Percentiles rank a stretch among this genome's conserved stretches.
phyloP scores from a whole-genome alignment of 2,113 vertebrate genomes.

The Dendropsophus ebraccatus region DNA sequence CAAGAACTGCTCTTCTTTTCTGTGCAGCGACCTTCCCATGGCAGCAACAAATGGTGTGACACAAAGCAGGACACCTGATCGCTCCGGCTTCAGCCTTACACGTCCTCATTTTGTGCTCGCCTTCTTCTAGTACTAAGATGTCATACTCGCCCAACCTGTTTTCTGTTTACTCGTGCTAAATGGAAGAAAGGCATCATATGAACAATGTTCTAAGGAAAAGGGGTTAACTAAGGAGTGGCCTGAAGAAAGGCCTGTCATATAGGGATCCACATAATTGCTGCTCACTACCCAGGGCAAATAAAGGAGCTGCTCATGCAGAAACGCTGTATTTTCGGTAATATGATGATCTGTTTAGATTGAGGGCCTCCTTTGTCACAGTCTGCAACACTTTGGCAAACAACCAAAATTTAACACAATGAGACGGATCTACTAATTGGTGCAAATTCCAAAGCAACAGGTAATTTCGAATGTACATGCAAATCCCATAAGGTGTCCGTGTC shows the following conservation, averaged over 20 bases:
- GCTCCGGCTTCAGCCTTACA: conserved; percentile 65
- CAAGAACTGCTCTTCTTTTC: conserved; percentile 56
- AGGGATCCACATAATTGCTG: conserved; percentile 65
- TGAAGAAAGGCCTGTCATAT: conserved; percentile 66
- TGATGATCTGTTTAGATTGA: conserved; percentile 49
- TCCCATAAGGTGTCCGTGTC: background rate
- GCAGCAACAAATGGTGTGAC: conserved; percentile 63
- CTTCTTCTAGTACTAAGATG: conserved; percentile 63
- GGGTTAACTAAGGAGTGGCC: conserved; percentile 68
- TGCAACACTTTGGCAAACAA: conserved; percentile 40
- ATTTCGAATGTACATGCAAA: conserved; percentile 10
- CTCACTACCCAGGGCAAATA: conserved; percentile 67
- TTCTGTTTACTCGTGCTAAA: conserved; percentile 62
- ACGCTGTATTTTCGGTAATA: conserved; percentile 38
- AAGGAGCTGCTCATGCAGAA: conserved; percentile 61
- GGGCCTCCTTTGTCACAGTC: conserved; percentile 25
- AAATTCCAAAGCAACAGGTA: conserved; percentile 36
- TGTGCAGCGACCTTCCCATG: conserved; percentile 60
- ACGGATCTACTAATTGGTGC: conserved; percentile 32
- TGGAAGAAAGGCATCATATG: conserved; percentile 61
- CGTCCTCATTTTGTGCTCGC: conserved; percentile 61
- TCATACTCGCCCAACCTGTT: conserved; percentile 70
- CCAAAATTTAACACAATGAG: conserved; percentile 35
- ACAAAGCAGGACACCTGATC: conserved; percentile 63
- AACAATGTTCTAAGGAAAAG: conserved; percentile 64